These are phyloP conservation scores for Crotalus tigris DNA, from an alignment of 2,113 vertebrate genomes.

Conservation along the genomic window DNA sequence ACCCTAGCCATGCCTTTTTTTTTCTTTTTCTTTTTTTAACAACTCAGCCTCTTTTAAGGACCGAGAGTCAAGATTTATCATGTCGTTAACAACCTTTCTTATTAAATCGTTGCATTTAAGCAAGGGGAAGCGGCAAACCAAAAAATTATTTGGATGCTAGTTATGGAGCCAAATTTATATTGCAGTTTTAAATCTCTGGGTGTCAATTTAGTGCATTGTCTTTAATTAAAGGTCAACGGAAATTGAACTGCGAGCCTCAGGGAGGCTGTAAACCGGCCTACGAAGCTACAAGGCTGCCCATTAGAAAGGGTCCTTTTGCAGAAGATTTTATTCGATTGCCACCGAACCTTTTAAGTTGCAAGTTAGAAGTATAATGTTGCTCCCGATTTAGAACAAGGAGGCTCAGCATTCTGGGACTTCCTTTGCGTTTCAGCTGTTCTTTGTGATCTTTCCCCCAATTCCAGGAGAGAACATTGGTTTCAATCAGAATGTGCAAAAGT, in stretches of 20 bases:
- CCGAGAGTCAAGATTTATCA: not conserved
- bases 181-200: constrained; percentile 46
- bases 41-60: not conserved
- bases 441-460: not conserved
- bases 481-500: not conserved
- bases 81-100: not conserved
- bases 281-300: constrained; percentile 39
- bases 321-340: constrained; percentile 24
- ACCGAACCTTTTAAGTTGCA: constrained; percentile 5
- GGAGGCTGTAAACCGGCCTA: constrained; percentile 40
- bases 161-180: constrained; percentile 44
- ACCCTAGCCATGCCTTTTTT: not conserved
- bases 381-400: not conserved
- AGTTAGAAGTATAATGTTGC: constrained; percentile 10
- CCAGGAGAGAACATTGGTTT: not conserved
- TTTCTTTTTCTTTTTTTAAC: not conserved
- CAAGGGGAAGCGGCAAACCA: not conserved
- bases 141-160: constrained; percentile 24
- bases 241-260: constrained; percentile 34
- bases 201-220: constrained; percentile 44
- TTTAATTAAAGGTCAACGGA: constrained; percentile 51
- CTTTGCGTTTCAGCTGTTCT: not conserved
- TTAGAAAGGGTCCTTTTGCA: constrained; percentile 19
- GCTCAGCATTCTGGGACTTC: not conserved
- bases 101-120: not conserved